Evolutionary conservation across 2,113 vertebrate species (phyloP), one percentile per base, ranked within the genome.

Genomic region (Corythoichthys haematopterus): DNA sequence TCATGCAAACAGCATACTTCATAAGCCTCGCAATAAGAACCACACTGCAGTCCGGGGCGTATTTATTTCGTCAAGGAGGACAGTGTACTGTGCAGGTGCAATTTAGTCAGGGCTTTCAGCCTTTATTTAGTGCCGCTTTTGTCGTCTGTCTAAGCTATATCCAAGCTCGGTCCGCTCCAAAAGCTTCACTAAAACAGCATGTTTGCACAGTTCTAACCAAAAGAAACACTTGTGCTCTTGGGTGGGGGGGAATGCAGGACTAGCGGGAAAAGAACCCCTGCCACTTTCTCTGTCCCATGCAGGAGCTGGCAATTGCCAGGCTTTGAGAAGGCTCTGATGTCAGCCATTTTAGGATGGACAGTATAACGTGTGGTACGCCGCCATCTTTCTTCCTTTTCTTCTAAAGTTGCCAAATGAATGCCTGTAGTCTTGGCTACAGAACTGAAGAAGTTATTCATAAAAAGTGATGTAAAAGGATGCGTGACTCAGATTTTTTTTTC

Each of bases 271-370:
- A 79, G 72, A 75, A 75, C 80, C 79, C 82, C 83, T 81, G 75
- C 74, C 77, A 85, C 80, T 84, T 85, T 84, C 74, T 87, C 81
- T 87, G 80, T 84, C 84, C 87, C 80, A 73, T 77, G 75, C 82
- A 88, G 89, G 85, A 85, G 81, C 75, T 83, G 88, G 89, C 84
- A 79, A 87, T 88, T 76, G 72, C 82, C 76, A 77, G 76, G 75
- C 72, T 77, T 86, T 88, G 84, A 84, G 70, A 74, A 80, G 85
- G 74, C 81, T 87, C 68, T 85, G 81, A 85, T 85, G 88, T 88
- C 90, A 87, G 90, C 89, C 88, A 90, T 91, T 90, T 91, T 91
- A 90, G 80, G 77, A 84, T 84, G 85, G 86, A 88, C 88, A 80
- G 80, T 83, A 83, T 81, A 90, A 86, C 82, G 87, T 84, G 85